phyloP scores from a whole-genome alignment of 2,797 vertebrate species.

The Myoxocephalus aenaeus region DNA sequence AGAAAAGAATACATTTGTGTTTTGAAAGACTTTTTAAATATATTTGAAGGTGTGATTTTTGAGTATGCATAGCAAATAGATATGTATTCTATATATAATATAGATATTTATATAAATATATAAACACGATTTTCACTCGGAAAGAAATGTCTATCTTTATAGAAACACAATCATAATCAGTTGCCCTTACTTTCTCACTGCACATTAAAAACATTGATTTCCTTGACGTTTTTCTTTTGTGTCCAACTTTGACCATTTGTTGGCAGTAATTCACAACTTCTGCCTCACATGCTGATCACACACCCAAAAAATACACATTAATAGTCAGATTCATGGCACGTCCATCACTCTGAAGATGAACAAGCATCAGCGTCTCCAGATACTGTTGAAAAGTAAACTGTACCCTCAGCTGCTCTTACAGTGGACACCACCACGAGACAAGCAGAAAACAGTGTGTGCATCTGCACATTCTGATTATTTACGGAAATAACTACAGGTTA shows the following conservation, averaged over 20 bases:
- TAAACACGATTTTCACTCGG: conserved; percentile 86
- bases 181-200: conserved; percentile 88
- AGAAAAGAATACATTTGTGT: conserved; percentile 81
- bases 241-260: conserved; percentile 42
- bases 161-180: conserved; percentile 87
- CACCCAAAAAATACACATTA: neutral
- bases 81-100: conserved; percentile 89
- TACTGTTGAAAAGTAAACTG: neutral
- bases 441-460: neutral
- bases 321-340: conserved; percentile 3
- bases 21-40: conserved; percentile 87
- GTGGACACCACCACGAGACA: neutral
- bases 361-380: too few species aligned
- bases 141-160: conserved; percentile 89
- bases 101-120: conserved; percentile 90
- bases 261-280: conserved; percentile 21
- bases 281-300: neutral
- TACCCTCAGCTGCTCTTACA: conserved; percentile 5
- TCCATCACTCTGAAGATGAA: neutral
- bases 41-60: conserved; percentile 88
- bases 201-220: conserved; percentile 88
- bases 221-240: conserved; percentile 74
- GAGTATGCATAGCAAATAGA: conserved; percentile 88
- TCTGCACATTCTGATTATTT: neutral
- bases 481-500: neutral